Base-by-base conservation (phyloP, 1,140 invertebrate species). In the Dryas iulia region DNA sequence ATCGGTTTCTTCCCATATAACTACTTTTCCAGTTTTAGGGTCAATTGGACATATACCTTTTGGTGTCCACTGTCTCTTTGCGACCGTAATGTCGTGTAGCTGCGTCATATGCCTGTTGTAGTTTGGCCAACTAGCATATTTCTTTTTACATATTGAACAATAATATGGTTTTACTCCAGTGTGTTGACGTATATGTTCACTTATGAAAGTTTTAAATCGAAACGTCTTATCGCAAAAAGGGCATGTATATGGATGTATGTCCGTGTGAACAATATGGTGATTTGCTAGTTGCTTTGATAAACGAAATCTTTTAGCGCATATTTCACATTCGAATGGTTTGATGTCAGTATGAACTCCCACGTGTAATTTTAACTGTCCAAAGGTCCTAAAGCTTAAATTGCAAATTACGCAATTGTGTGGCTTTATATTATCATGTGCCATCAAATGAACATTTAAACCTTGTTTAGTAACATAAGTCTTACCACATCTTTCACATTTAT, bases 231-330 rank as follows among this genome's bases (percentile, higher is more conserved):
- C 94, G 76, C 95, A 96, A 79, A 94, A 95, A 79, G 94, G 94
- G 72, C 95, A 96, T 24, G 93, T 93, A 71, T 94, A 95, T 0
- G 97, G 97, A 93, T 97, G 96, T 28, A 95, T 96, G 11, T 97
- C 97, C 0, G 97, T 98, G 78, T 98, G 97, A 31, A 96, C 94
- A 54, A 86, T 84, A 61, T 79, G 86, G 53, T 90, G 87, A 0
- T 79, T 75, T 24, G 76, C 79, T 18, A 90, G 65, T 24, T 89
- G 86, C 6, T 82, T 78, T 25, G 74, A 69, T 1, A 95, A 93
- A 61, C 95, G 85, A 76, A 97, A 97, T 66, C 94, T 94, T 69
- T 95, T 90, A 0, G 95, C 95, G 76, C 96, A 97, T 35, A 94
- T 93, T 23, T 95, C 93, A 83, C 96, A 97, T 57, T 94, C 93